A percentile compares a stretch with the other conserved stretches of the same genome.
Conservation (phyloP, 2,113 vertebrate species). For the Larimichthys polyactis region DNA sequence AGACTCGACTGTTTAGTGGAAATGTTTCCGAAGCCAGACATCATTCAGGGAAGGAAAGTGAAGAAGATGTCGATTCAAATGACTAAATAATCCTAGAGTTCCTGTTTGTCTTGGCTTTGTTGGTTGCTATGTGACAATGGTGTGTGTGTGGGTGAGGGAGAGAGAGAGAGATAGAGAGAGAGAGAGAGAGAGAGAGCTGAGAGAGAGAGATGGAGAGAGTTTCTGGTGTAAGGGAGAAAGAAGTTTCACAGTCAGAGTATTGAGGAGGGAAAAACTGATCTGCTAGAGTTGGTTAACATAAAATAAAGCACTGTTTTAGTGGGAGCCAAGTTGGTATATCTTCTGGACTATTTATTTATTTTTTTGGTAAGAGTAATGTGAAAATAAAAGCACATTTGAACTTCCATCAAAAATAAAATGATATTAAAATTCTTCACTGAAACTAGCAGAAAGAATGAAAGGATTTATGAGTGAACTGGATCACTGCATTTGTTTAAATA, state of each 20-base stretch:
- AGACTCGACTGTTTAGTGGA: constrained; percentile 75
- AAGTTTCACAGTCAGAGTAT: background rate
- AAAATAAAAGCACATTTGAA: background rate
- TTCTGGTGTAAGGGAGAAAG: background rate
- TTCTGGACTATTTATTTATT: background rate
- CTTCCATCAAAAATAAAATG: background rate
- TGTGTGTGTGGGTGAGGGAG: constrained; percentile 4
- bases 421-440: background rate
- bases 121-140: constrained; percentile 55
- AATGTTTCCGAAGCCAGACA: constrained; percentile 79
- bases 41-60: constrained; percentile 59
- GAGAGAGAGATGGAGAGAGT: constrained; percentile 18
- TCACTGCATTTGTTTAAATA: background rate
- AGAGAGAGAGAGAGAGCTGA: background rate
- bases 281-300: background rate
- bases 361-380: background rate
- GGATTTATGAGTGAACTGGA: background rate
- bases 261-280: background rate
- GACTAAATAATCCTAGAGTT: constrained; percentile 68
- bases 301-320: background rate
- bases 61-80: constrained; percentile 77
- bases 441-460: background rate
- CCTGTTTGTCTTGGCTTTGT: constrained; percentile 77
- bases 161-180: background rate
- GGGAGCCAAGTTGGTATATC: background rate